These are phyloP conservation scores for Burhinus oedicnemus DNA, from an alignment of 2,113 vertebrate species.

Conservation along the genomic window DNA sequence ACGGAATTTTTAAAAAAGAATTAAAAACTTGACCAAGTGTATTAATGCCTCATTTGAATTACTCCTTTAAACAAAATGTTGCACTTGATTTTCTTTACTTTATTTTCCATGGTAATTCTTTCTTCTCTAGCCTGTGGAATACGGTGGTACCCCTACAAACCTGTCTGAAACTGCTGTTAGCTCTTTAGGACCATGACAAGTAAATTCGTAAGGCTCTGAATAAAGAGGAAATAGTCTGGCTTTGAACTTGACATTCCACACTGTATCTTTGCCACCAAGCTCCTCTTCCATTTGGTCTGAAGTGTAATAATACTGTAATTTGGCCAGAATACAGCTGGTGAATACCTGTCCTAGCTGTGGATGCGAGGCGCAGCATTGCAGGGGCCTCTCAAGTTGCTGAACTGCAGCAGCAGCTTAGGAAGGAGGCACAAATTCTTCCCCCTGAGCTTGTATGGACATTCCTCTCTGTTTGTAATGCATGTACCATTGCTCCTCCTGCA, in stretches of 20 bases:
- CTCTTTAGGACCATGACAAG: neutral
- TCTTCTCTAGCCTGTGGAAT: neutral
- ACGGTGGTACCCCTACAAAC: neutral
- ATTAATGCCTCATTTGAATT: neutral
- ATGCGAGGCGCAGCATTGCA: neutral
- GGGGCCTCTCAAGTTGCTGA: accelerated
- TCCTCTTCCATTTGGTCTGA: neutral
- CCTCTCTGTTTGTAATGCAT: neutral
- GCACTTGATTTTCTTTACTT: neutral
- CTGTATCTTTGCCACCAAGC: neutral
- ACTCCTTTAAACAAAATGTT: neutral
- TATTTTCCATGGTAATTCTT: neutral
- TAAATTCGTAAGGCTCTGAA: neutral
- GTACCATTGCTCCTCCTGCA: neutral
- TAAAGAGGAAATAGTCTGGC: neutral
- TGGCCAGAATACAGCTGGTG: neutral
- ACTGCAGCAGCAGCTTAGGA: neutral
- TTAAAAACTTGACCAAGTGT: neutral
- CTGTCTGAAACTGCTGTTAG: neutral
- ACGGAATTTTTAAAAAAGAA: neutral
- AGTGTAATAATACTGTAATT: neutral
- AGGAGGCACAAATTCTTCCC: neutral
- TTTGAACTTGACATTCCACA: neutral
- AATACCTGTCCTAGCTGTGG: neutral
- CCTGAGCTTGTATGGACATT: neutral